phyloP scores from a whole-genome alignment of 2,113 vertebrate genomes.

The Balaenoptera acutorostrata region DNA sequence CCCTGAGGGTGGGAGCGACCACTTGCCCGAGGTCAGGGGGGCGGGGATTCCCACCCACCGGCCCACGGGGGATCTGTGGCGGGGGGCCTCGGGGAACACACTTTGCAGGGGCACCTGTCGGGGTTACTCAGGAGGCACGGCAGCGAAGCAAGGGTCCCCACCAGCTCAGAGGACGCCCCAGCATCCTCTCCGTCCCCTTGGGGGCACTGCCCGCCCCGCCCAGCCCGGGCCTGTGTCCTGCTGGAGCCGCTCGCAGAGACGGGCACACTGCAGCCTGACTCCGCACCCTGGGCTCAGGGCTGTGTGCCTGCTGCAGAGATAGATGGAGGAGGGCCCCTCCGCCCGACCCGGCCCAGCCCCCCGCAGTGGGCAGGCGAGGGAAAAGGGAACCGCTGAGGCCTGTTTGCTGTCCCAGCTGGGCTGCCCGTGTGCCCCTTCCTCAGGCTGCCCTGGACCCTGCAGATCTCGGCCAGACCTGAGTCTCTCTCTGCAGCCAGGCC shows the following conservation, averaged over 20 bases:
- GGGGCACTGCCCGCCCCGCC: neutral
- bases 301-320: neutral
- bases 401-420: constrained; percentile 8
- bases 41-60: neutral
- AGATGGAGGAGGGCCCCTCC: neutral
- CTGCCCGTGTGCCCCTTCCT: neutral
- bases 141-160: neutral
- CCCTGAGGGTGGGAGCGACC: neutral
- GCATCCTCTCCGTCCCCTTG: neutral
- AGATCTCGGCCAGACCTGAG: neutral
- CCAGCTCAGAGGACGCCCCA: neutral
- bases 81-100: rapidly evolving
- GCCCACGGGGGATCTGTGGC: neutral
- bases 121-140: neutral
- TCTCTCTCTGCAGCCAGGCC: neutral
- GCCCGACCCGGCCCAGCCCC: neutral
- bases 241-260: constrained; percentile 14
- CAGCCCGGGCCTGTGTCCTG: neutral
- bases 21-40: neutral
- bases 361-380: neutral
- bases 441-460: neutral
- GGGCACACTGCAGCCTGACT: neutral
- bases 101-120: no score
- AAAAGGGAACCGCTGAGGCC: constrained; percentile 27
- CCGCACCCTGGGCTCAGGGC: neutral